Evolutionary conservation across 2,113 vertebrate species (phyloP).

Genomic region (Cyanistes caeruleus): DNA sequence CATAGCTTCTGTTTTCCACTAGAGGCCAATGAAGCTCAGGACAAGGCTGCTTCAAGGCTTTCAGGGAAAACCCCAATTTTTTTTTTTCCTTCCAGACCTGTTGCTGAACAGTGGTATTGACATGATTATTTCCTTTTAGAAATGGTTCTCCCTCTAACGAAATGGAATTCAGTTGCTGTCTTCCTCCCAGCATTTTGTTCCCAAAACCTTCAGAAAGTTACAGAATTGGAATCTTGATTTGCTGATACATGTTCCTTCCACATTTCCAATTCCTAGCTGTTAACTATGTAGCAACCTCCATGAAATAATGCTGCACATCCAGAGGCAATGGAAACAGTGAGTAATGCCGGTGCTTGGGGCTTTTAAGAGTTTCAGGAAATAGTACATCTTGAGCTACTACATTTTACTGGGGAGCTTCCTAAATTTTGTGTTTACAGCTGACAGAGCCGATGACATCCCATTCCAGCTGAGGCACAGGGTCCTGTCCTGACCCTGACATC

Average conservation of each 20-base stretch:
- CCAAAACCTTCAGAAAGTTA: not conserved
- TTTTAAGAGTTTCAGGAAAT: not conserved
- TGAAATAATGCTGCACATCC: not conserved
- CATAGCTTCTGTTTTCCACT: slow-evolving; percentile 28
- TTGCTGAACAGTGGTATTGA: not conserved
- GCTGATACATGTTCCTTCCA: fast-evolving
- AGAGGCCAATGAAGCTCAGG: slow-evolving; percentile 70
- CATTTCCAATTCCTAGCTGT: not conserved
- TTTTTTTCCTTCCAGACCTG: not conserved
- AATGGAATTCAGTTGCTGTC: not conserved
- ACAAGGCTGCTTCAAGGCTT: not conserved
- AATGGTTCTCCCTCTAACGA: not conserved
- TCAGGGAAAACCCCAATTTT: not conserved
- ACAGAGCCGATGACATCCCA: not conserved
- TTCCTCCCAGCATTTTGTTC: not conserved
- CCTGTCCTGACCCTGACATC: not conserved
- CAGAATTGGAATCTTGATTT: not conserved
- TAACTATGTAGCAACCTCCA: not conserved
- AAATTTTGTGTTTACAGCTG: not conserved
- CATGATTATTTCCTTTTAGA: not conserved
- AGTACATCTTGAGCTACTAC: not conserved
- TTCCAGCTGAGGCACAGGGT: not conserved
- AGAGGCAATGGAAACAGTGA: not conserved
- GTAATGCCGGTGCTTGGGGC: not conserved
- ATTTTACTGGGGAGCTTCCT: not conserved